phyloP scores from a whole-genome alignment of 2,113 vertebrate genomes.

The Bufo bufo region DNA sequence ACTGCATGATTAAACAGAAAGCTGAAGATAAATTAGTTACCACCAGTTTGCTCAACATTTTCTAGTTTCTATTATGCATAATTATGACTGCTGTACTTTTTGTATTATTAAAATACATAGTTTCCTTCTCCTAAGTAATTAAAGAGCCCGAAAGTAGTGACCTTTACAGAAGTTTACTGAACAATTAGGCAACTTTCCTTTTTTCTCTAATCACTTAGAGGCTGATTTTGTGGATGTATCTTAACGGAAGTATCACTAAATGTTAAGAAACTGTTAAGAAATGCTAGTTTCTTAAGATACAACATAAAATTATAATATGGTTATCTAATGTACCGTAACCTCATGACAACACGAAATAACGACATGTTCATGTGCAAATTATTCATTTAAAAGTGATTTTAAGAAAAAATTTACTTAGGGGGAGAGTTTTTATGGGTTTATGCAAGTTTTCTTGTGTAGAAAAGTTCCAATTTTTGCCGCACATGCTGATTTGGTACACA shows the following conservation, averaged over 20 bases:
- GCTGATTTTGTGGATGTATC: neutral
- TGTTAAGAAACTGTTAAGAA: neutral
- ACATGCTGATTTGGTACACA: too few species aligned
- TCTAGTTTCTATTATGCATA: slow-evolving; percentile 32
- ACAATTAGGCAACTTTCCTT: slow-evolving; percentile 32
- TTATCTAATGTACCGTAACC: neutral
- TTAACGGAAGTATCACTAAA: neutral
- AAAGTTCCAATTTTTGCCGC: too few species aligned
- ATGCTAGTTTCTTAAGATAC: neutral
- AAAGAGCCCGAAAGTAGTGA: slow-evolving; percentile 19
- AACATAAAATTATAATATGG: neutral
- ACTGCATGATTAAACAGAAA: slow-evolving; percentile 49
- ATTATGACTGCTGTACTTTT: slow-evolving; percentile 38
- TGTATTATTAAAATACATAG: slow-evolving; percentile 35
- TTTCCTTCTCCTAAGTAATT: slow-evolving; percentile 9
- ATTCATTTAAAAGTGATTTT: too few species aligned
- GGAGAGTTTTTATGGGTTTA: too few species aligned
- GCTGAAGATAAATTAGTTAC: slow-evolving; percentile 43
- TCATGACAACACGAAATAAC: neutral
- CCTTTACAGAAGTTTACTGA: slow-evolving; percentile 21
- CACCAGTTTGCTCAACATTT: slow-evolving; percentile 38
- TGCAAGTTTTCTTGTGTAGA: too few species aligned
- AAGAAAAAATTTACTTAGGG: too few species aligned
- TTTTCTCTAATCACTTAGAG: slow-evolving; percentile 9
- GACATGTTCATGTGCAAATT: neutral